phyloP scores from a whole-genome alignment of 2,113 vertebrate species.

The Upupa epops region DNA sequence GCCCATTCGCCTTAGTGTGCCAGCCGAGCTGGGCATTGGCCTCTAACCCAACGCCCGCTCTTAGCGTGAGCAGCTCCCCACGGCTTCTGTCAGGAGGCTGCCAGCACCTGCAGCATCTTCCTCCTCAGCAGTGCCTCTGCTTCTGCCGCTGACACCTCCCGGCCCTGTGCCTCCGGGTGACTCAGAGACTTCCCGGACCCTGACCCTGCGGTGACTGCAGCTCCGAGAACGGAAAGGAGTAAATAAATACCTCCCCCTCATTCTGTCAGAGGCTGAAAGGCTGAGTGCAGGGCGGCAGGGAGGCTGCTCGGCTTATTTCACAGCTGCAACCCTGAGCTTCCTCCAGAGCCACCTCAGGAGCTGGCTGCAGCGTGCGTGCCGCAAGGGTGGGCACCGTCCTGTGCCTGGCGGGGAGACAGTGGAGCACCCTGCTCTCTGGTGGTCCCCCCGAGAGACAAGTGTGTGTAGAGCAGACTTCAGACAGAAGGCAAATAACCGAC shows the following conservation, averaged over 20 bases:
- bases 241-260: not conserved
- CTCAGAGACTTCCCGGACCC: slow-evolving; percentile 21
- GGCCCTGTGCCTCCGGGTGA: not conserved
- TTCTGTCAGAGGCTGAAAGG: not conserved
- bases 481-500: too few species aligned
- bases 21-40: not conserved
- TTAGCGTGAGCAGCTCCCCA: not conserved
- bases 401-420: not conserved
- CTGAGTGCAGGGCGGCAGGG: accelerated
- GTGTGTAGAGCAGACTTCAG: not conserved
- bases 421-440: not conserved
- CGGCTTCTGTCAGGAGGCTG: not conserved
- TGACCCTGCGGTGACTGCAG: not conserved
- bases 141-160: not conserved
- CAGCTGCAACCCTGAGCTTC: not conserved
- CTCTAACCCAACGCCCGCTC: not conserved
- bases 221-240: not conserved
- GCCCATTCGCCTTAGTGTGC: not conserved
- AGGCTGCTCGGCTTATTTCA: not conserved
- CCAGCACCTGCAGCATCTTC: not conserved
- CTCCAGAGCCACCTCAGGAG: not conserved
- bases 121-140: not conserved
- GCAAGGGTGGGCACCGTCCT: not conserved
- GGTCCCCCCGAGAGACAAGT: not conserved
- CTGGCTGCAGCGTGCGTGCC: not conserved